Base-by-base conservation (phyloP, 1,140 invertebrate genomes). In the Drosophila athabasca region DNA sequence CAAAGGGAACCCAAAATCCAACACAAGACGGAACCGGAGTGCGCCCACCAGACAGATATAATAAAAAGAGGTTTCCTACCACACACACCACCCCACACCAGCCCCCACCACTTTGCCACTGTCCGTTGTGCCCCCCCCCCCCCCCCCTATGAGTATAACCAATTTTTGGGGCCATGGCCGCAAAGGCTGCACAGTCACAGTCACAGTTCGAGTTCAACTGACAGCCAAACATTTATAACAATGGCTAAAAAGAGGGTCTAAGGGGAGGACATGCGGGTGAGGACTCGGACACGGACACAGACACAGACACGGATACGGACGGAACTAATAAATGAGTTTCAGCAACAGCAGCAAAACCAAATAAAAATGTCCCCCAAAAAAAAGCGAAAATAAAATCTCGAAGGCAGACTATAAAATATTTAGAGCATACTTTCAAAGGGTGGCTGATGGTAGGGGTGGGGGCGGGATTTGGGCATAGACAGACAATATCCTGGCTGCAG, bases 251-350 rank as follows among this genome's bases (percentile, higher is more conserved):
- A 53, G 45, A 59, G 43, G 24, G 13, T 17, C 31, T 41, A 19
- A 31, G 9, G 17, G 15, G 50, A 8, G 29, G 45, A 45, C 3
- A n/a, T 24, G 26, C 45, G 41, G 26, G n/a, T 46, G 22, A 6
- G 22, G 44, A 35, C 52, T 35, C 15, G 43, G 24, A 57, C 45
- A 46, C 52, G 60, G 58, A 81, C 50, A 64, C 49, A 45, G 70
- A 35, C 82, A 31, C 9, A 35, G 29, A 57, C 45, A 48, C 48
- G 57, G 58, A 81, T 50, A 67, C 49, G 51, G 70, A 41, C 82
- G 75, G 82, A 82, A 85, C 82, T 87, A 85, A 85, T 85, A 85
- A 87, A 85, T 85, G 82, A 87, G 82, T 87, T 39, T 78, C 78
- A 76, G 74, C 74, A 78, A 55, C 68, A 70, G 82, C 53, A 53